Base-by-base conservation (phyloP, 2,888 invertebrate species). In the Noctua janthe region DNA sequence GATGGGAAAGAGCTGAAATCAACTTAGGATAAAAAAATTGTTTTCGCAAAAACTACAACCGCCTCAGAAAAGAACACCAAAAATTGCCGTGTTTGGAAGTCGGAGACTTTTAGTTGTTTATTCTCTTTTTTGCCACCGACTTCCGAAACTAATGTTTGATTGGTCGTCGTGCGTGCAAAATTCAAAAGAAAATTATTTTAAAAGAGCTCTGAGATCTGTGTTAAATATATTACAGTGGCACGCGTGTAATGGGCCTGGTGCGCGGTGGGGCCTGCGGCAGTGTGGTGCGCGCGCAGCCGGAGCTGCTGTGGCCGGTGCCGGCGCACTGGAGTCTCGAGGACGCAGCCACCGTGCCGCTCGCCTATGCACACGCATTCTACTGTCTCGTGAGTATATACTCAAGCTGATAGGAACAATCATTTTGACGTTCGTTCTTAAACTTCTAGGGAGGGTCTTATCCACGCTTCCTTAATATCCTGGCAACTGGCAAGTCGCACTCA, bases 321-420 rank as follows among this genome's bases (percentile, higher is more conserved):
- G 95, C 97, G 1, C 92, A 96, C 59, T 98, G 98, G 98, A 97
- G 96, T 5, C 92, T 98, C 49, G 97, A 98, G 90, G 98, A 98
- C 83, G 98, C 98, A 5, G 98, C 98, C 17, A 98, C 98, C 0
- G 97, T 98, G 0, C 98, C 98, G 0, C 97, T 98, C 66, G 98
- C 98, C 0, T 98, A 98, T 90, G 95, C 95, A 49, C 97, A 98
- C 0, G 97, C 97, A 0, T 96, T 93, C 71, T 95, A 95, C 82
- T 93, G 92, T 74, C 90, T 96, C 43, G 95, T 95, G 82, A 92
- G 92, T 90, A 51, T 64, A 51, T 29, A 66, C 20, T 15, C 2
- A 39, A 6, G 20, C 39, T 51, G 23, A n/a, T 20, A 39, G 29
- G 17, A 49, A 13, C 13, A 51, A 71, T 39, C 0, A 51, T 51